phyloP scores from a whole-genome alignment of 2,888 invertebrate genomes.

The Cosmia trapezina region DNA sequence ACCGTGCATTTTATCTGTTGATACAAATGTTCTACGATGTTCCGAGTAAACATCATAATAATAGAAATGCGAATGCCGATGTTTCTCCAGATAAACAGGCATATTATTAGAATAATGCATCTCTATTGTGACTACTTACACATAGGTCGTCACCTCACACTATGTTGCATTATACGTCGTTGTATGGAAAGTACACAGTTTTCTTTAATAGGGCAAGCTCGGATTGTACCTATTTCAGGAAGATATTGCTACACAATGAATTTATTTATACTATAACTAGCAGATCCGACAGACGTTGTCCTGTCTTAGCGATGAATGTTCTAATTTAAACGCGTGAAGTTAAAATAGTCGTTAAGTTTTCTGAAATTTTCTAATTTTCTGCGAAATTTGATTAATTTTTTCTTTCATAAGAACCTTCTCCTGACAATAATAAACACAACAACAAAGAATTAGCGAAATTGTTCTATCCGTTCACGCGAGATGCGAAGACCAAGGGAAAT shows the following conservation, averaged over 20 bases:
- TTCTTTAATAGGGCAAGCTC: constrained; percentile 28
- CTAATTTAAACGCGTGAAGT: too few relatives aligned
- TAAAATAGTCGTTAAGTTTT: too few relatives aligned
- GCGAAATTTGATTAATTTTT: too few relatives aligned
- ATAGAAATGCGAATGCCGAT: constrained; percentile 67
- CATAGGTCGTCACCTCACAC: constrained; percentile 64
- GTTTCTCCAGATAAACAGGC: constrained; percentile 64
- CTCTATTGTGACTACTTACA: constrained; percentile 72
- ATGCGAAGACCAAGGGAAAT: too few relatives aligned
- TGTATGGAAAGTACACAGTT: constrained; percentile 30
- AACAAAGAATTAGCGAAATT: too few relatives aligned
- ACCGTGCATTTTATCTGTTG: constrained; percentile 3
- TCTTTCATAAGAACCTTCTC: too few relatives aligned
- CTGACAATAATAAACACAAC: too few relatives aligned
- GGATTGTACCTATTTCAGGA: constrained; percentile 1
- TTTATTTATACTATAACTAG: not conserved
- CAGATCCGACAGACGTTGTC: too few relatives aligned
- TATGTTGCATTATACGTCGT: constrained; percentile 58
- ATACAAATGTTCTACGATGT: not conserved
- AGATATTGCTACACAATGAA: not conserved
- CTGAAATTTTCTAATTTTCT: too few relatives aligned
- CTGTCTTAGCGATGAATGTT: too few relatives aligned
- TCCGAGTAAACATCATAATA: constrained; percentile 13
- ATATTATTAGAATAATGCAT: constrained; percentile 79
- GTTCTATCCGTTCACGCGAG: too few relatives aligned